A percentile compares a stretch with the other conserved stretches of the same genome.
Evolutionary conservation across 2,888 invertebrate genomes (phyloP).

Genomic region (Antitype chi): DNA sequence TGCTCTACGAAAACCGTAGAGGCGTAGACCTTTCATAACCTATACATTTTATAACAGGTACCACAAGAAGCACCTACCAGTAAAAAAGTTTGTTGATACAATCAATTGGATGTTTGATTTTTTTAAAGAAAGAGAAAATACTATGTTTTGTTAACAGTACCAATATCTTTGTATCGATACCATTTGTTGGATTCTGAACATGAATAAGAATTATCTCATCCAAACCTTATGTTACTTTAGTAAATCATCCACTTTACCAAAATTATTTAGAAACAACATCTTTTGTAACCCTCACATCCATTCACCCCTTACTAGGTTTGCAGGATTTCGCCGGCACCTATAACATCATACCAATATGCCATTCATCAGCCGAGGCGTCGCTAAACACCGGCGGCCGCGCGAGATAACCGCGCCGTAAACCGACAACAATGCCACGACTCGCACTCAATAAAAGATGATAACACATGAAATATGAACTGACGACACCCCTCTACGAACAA

Average conservation of each 20-base stretch:
- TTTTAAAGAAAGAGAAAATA: neutral
- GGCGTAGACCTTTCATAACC: neutral
- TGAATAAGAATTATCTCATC: neutral
- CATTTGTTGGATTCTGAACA: neutral
- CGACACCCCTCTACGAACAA: constrained; percentile 81
- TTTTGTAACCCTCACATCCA: constrained; percentile 24
- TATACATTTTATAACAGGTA: no score
- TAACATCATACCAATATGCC: constrained; percentile 80
- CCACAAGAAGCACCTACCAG: neutral
- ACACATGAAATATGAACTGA: constrained; percentile 90
- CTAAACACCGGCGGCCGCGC: constrained; percentile 87
- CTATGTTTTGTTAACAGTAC: neutral
- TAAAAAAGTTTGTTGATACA: neutral
- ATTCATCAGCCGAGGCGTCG: constrained; percentile 86
- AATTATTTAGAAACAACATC: constrained; percentile 30
- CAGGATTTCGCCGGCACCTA: constrained; percentile 46
- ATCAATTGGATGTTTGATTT: neutral
- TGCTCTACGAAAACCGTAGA: constrained; percentile 2
- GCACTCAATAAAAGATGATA: constrained; percentile 91
- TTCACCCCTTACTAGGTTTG: constrained; percentile 37
- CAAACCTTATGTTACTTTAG: neutral
- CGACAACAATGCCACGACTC: constrained; percentile 89
- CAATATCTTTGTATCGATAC: neutral
- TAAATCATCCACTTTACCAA: constrained; percentile 10
- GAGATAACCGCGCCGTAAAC: constrained; percentile 89